phyloP scores from a whole-genome alignment of 2,113 vertebrate genomes.

The Zeus faber region DNA sequence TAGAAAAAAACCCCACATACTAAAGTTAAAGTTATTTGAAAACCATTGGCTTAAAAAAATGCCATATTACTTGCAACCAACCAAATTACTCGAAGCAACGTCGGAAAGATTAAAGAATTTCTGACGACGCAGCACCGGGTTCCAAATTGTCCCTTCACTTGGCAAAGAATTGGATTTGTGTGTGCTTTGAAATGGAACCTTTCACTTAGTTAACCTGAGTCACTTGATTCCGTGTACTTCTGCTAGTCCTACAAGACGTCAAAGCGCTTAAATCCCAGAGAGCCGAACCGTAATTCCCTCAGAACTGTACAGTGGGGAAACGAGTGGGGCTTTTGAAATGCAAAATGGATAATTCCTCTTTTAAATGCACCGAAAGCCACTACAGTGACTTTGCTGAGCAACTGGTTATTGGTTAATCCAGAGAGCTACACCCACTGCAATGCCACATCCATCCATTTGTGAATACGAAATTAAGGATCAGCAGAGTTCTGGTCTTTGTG shows the following conservation, averaged over 20 bases:
- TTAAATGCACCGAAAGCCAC: conserved; percentile 46
- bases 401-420: conserved; percentile 23
- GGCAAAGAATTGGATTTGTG: too few relatives aligned
- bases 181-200: conserved; percentile 7
- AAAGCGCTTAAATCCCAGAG: conserved; percentile 36
- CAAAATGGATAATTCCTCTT: conserved; percentile 56
- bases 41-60: too few relatives aligned
- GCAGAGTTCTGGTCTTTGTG: conserved; percentile 2
- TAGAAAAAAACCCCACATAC: too few relatives aligned
- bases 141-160: too few relatives aligned
- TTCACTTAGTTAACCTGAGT: conserved; percentile 25
- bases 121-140: too few relatives aligned
- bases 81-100: too few relatives aligned
- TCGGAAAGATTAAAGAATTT: too few relatives aligned
- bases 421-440: conserved; percentile 34
- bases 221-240: conserved; percentile 2
- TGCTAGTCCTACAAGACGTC: conserved; percentile 26
- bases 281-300: conserved; percentile 41
- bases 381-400: conserved; percentile 46
- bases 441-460: conserved; percentile 30
- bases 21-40: too few relatives aligned
- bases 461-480: conserved; percentile 26
- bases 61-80: too few relatives aligned
- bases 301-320: conserved; percentile 32
- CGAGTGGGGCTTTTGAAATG: conserved; percentile 57